These are phyloP conservation scores for Chiroxiphia lanceolata DNA, from an alignment of 2,797 vertebrate species.

Conservation along the genomic window DNA sequence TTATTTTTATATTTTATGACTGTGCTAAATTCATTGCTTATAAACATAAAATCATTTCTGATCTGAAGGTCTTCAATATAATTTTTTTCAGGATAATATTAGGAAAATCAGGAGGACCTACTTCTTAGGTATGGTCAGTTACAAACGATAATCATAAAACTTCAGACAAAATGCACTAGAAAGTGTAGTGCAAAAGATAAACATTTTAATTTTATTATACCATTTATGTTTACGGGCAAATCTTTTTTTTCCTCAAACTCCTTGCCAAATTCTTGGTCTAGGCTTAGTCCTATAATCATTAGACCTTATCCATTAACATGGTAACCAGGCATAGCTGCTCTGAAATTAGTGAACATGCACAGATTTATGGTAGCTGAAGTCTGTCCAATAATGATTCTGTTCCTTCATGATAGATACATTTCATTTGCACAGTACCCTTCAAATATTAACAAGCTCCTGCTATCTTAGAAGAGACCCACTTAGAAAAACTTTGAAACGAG, in stretches of 20 bases:
- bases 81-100: neutral
- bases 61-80: neutral
- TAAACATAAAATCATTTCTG: neutral
- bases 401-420: neutral
- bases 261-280: neutral
- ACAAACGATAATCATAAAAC: neutral
- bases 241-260: neutral
- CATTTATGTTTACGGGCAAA: neutral
- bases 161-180: neutral
- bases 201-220: neutral
- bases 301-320: neutral
- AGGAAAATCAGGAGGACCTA: neutral
- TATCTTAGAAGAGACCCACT: neutral
- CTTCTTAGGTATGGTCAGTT: neutral
- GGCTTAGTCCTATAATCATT: neutral
- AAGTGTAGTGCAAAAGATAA: neutral
- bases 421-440: neutral
- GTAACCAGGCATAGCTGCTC: neutral
- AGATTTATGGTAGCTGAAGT: neutral
- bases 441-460: neutral
- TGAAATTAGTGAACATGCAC: neutral
- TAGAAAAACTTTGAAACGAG: neutral
- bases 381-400: neutral
- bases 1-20: neutral
- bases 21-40: neutral